Evolutionary conservation across 2,888 invertebrate genomes (phyloP), one percentile per base, ranked within the genome.

Genomic region (Cryptophagus acutangulus): DNA sequence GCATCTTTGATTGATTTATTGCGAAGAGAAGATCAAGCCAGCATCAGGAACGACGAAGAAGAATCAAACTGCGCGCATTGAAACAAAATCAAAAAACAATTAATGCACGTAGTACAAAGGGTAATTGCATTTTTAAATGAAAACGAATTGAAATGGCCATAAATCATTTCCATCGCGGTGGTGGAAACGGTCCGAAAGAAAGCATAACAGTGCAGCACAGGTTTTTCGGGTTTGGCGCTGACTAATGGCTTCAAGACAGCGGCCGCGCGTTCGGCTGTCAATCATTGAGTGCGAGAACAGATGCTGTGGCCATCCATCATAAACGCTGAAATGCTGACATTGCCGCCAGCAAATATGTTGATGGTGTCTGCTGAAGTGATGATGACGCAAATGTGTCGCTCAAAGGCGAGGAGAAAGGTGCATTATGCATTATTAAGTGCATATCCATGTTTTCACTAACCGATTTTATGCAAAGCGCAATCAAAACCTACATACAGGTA

Each of bases 171-270:
- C 13, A 16, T 31, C 31, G 31, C 16, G 31, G 6, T 31, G 4
- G n/a, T n/a, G n/a, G n/a, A n/a, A n/a, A n/a, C n/a, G n/a, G n/a
- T n/a, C n/a, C n/a, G n/a, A n/a, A n/a, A n/a, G 14, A 31, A 28
- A 28, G 28, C 8, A 28, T 9, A n/a, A 28, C 8, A 16, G 9
- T 3, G 15, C 31, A 31, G 16, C 12, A 31, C 31, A 15, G 24
- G 6, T n/a, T n/a, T n/a, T 26, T 26, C 5, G 4, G 5, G 10
- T 6, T 3, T 26, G 3, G 5, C n/a, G 47, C 53, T 59, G 57
- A 57, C 58, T 59, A 59, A 59, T 59, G 58, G 55, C 46, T 49
- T 49, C 49, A 51, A 55, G 56, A 59, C 59, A 58, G 58, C 58
- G 56, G 52, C 49, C 56, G 48, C 53, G 55, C 55, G 59, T 56